Conservation (phyloP, 2,888 invertebrate species). For the Pollenia angustigena region DNA sequence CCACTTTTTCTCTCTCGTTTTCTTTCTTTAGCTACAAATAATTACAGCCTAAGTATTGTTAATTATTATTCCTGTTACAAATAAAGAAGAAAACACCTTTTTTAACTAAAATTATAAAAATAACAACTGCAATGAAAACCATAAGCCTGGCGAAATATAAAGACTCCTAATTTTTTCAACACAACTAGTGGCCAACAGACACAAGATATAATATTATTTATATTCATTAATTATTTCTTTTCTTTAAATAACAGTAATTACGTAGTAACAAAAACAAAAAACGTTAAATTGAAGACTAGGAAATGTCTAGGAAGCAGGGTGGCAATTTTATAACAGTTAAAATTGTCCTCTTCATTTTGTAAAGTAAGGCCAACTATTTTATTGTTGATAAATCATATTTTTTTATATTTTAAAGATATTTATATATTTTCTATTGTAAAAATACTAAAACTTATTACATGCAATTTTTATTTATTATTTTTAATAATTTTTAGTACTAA, state of each 20-base stretch:
- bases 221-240: not conserved
- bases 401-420: not conserved
- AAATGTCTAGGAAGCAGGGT: not conserved
- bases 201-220: conserved; percentile 1
- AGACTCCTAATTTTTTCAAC: conserved; percentile 28
- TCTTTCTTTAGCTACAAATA: conserved; percentile 65
- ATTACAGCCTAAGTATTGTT: conserved; percentile 42
- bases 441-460: no score
- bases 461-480: no score
- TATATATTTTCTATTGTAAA: not conserved
- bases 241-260: not conserved
- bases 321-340: not conserved
- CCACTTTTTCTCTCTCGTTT: conserved; percentile 4
- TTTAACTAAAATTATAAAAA: not conserved
- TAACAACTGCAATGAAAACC: conserved; percentile 21
- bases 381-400: not conserved
- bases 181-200: conserved; percentile 5
- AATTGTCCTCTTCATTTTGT: not conserved
- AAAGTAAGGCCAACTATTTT: not conserved
- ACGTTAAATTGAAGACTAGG: not conserved
- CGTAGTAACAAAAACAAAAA: conserved; percentile 20
- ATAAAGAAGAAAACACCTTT: conserved; percentile 14
- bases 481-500: no score
- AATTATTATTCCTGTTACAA: conserved; percentile 23
- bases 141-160: conserved; percentile 32